These are phyloP conservation scores for Drosophila triauraria DNA, from an alignment of 1,140 invertebrate genomes.

Conservation along the genomic window DNA sequence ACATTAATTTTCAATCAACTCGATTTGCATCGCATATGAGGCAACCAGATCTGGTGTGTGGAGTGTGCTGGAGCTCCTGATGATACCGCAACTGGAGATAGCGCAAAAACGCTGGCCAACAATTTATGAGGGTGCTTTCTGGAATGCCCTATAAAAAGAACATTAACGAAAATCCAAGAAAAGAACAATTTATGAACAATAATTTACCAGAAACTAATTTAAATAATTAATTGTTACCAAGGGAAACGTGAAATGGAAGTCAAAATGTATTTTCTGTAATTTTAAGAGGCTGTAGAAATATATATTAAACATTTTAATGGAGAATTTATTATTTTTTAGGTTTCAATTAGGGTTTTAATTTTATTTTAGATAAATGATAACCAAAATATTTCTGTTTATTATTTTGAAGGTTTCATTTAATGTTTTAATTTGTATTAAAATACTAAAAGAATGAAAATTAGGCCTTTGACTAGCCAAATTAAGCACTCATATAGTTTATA, in stretches of 20 bases:
- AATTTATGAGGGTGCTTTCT: constrained; percentile 8
- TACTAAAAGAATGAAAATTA: too few relatives aligned
- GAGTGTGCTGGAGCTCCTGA: background rate
- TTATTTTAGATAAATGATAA: too few relatives aligned
- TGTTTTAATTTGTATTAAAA: too few relatives aligned
- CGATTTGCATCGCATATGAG: constrained; percentile 72
- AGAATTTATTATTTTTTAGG: too few relatives aligned
- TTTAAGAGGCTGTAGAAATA: too few relatives aligned
- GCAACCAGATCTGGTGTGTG: constrained; percentile 13
- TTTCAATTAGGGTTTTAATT: too few relatives aligned
- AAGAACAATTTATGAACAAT: background rate
- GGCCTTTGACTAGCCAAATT: too few relatives aligned
- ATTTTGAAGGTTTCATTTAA: too few relatives aligned
- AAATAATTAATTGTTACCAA: background rate
- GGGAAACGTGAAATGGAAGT: background rate
- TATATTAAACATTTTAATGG: too few relatives aligned
- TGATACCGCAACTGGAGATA: constrained; percentile 17
- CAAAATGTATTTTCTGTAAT: too few relatives aligned
- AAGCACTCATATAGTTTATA: background rate
- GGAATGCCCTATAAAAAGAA: constrained; percentile 2
- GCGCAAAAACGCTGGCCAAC: constrained; percentile 7
- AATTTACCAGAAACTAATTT: background rate
- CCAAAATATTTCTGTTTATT: too few relatives aligned
- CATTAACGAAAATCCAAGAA: background rate
- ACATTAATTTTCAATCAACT: constrained; percentile 81